phyloP scores from a whole-genome alignment of 2,113 vertebrate species.

The Pterocles orientalis region DNA sequence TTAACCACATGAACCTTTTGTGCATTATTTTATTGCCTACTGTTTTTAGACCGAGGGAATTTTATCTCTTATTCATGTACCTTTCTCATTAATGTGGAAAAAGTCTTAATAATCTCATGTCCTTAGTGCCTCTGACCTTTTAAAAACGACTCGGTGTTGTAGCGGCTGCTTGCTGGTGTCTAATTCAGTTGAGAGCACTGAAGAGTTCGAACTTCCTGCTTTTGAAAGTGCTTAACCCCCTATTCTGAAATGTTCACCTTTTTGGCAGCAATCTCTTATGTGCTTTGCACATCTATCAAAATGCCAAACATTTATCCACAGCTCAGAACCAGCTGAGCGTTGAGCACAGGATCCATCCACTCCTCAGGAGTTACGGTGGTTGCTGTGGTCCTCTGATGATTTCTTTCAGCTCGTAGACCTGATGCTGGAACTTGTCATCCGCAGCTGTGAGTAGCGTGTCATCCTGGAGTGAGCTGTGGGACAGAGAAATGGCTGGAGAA shows the following conservation, averaged over 20 bases:
- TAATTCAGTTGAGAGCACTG: background rate
- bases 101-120: background rate
- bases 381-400: background rate
- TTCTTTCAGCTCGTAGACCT: background rate
- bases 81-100: background rate
- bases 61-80: background rate
- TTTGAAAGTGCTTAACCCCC: background rate
- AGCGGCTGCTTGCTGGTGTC: background rate
- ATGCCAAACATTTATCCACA: background rate
- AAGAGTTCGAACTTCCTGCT: background rate
- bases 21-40: background rate
- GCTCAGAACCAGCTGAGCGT: background rate
- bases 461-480: background rate
- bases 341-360: background rate
- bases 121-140: background rate
- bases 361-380: background rate
- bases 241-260: background rate
- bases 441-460: background rate
- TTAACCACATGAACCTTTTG: background rate
- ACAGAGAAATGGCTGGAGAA: background rate
- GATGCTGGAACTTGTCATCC: background rate
- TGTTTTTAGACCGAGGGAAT: background rate
- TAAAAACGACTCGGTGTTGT: background rate
- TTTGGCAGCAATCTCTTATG: background rate
- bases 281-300: background rate